Base-by-base conservation (phyloP, 1,140 invertebrate species). In the Bombus breviceps region DNA sequence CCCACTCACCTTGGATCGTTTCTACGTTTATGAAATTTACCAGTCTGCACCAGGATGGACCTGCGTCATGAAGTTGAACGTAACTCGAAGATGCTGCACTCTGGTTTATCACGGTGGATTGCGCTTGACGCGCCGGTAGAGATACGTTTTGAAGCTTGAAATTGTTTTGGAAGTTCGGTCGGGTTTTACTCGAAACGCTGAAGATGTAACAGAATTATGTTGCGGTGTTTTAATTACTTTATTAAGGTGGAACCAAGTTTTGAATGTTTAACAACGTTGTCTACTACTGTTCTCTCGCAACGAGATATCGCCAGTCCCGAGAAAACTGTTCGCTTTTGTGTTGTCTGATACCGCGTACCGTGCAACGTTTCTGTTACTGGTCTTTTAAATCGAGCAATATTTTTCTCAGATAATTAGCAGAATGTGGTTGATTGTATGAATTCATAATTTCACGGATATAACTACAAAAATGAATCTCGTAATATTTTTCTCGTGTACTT, bases 1-100 rank as follows among this genome's bases (percentile, higher is more conserved):
- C 47, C 15, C 69, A 6, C 72, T 62, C 34, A 18, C 39, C 28
- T 74, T 43, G n/a, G 57, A 69, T 53, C 73, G 22, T 76, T 77
- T 85, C 72, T 81, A 32, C 68, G 77, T 85, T 85, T 53, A 69
- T 62, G 53, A 71, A 75, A 68, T 28, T 5, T 5, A 39, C 10
- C 34, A 22, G 15, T 34, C 15, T 34, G 5, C n/a, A 13, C 2
- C 12, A 15, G 32, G 15, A 32, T 10, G 37, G 41, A 73, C 37
- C 57, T 10, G 47, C n/a, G 53, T 22, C 18, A 22, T 15, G 41
- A 53, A 9, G 32, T 25, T 18, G n/a, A 47, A 15, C 39, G 25
- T 41, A 75, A 47, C 8, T 39, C 10, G 74, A 59, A 43, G 22
- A 12, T 12, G 13, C 39, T 47, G 47, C 69, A 6, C 15, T 12